Evolutionary conservation across 2,113 vertebrate genomes (phyloP).

Genomic region (Microcebus ravelobensis): DNA sequence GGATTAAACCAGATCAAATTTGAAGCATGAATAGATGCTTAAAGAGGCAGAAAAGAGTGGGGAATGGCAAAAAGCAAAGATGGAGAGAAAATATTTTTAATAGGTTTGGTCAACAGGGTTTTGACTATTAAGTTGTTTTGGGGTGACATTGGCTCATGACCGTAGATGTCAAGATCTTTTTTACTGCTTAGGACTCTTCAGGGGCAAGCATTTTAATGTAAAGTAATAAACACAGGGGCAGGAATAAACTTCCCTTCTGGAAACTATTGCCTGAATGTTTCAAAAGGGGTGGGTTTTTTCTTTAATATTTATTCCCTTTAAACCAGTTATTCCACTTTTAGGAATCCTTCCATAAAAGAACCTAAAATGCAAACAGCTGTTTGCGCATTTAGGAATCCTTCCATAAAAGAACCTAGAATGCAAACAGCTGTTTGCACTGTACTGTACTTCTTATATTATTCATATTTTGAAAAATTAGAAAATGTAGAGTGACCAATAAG

Average conservation of each 20-base stretch:
- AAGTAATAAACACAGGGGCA: background rate
- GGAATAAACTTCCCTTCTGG: background rate
- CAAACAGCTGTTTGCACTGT: background rate
- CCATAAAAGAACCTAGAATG: background rate
- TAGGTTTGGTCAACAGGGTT: background rate
- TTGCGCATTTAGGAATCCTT: background rate
- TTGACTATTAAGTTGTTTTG: background rate
- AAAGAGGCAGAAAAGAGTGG: background rate
- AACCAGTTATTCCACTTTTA: background rate
- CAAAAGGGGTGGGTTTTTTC: background rate
- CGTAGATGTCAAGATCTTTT: background rate
- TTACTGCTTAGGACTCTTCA: background rate
- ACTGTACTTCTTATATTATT: background rate
- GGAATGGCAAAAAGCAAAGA: background rate
- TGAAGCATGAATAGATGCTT: background rate
- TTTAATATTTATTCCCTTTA: background rate
- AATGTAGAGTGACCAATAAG: background rate
- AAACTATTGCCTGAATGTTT: background rate
- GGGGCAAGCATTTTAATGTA: background rate
- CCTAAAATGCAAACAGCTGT: background rate
- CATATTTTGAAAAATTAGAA: background rate
- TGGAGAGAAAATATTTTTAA: background rate
- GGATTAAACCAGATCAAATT: constrained; percentile 1
- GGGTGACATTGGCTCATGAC: background rate
- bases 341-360: background rate